Evolutionary conservation across 2,888 invertebrate species (phyloP).

Genomic region (Scrobipalpa costella): DNA sequence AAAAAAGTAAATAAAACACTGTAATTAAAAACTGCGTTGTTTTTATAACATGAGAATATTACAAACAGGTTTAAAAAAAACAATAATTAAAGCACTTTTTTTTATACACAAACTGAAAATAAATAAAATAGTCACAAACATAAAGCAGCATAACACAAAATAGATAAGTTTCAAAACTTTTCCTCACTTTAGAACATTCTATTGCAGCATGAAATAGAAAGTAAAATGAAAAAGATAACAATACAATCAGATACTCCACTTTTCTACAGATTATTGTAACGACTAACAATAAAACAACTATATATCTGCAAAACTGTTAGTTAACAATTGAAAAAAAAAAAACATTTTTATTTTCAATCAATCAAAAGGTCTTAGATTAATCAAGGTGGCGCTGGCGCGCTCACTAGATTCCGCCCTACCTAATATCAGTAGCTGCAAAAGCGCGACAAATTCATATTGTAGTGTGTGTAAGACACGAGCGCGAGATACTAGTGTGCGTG

Average conservation of each 20-base stretch:
- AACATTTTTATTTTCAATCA: constrained; percentile 75
- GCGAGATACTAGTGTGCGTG: no score
- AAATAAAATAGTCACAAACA: background rate
- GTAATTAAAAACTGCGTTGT: no score
- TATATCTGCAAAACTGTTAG: constrained; percentile 40
- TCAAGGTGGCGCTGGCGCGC: no score
- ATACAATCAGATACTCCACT: background rate
- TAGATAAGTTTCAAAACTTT: background rate
- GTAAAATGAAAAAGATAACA: background rate
- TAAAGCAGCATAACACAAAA: background rate
- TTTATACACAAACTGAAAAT: background rate
- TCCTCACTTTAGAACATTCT: background rate
- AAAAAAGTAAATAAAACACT: no score
- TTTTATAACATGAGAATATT: no score
- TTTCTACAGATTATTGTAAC: background rate
- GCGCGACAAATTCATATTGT: no score
- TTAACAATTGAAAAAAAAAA: constrained; percentile 69
- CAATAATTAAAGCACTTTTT: background rate
- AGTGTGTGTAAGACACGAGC: no score
- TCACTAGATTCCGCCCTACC: no score
- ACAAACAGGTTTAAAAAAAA: background rate
- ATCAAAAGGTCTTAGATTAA: constrained; percentile 68
- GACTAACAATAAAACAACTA: constrained; percentile 57
- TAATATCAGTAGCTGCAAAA: no score
- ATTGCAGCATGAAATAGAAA: background rate